Base-by-base conservation (phyloP, 1,140 invertebrate species). In the Rhyzopertha dominica region DNA sequence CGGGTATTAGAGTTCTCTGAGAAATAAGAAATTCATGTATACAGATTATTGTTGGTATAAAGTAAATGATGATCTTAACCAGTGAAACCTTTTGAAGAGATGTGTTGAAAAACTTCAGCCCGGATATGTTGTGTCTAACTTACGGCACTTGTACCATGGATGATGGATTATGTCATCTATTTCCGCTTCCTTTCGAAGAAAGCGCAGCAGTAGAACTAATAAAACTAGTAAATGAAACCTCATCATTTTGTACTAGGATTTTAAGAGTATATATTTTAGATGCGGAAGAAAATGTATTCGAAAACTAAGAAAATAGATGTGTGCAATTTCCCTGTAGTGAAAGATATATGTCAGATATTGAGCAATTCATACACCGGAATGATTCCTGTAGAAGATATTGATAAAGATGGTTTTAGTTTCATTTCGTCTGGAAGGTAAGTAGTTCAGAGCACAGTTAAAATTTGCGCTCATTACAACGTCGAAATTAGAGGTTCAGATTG, bases 41-140 rank as follows among this genome's bases (percentile, higher is more conserved):
- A n/a, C n/a, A n/a, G n/a, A n/a, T n/a, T n/a, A n/a, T n/a, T n/a
- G n/a, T n/a, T n/a, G n/a, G n/a, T n/a, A n/a, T n/a, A n/a, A n/a
- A n/a, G n/a, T n/a, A n/a, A n/a, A n/a, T n/a, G n/a, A n/a, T n/a
- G n/a, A n/a, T n/a, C n/a, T n/a, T n/a, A n/a, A n/a, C n/a, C n/a
- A n/a, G n/a, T n/a, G n/a, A n/a, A n/a, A n/a, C n/a, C n/a, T 37
- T 22, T 37, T 37, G 7, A 25, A 38, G 36, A n/a, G 26, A 38
- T 38, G 4, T 38, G 3, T 38, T 24, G 8, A 16, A 38, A 14
- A 38, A 38, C 24, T 25, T 38, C 7, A 38, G 22, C 17, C 36
- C 36, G 17, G 36, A 38, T 38, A 13, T 38, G 13, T 38, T 38
- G 5, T 38, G 36, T 38, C 22, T 38, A 24, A 16, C 26, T 5